These are phyloP conservation scores for Volucella bombylans DNA, from an alignment of 2,888 invertebrate genomes.

Conservation along the genomic window DNA sequence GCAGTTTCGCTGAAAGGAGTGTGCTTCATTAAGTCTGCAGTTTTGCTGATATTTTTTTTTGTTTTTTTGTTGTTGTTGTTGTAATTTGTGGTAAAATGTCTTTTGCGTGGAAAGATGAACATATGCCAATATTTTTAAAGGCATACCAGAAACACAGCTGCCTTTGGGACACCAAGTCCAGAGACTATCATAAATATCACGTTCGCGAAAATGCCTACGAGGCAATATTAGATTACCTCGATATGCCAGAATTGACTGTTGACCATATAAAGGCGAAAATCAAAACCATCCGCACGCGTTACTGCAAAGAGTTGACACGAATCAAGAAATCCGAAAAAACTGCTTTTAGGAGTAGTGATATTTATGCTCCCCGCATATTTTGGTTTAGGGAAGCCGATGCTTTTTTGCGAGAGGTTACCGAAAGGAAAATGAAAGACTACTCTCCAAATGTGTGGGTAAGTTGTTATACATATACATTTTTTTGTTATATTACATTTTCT, in stretches of 20 bases:
- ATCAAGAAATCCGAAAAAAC: constrained; percentile 10
- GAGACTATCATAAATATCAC: constrained; percentile 16
- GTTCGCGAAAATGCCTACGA: constrained; percentile 32
- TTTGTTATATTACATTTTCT: too few species aligned
- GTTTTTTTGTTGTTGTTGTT: neutral
- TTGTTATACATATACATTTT: too few species aligned
- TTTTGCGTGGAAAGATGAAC: constrained; percentile 38
- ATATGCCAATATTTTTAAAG: constrained; percentile 38
- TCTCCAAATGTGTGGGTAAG: too few species aligned
- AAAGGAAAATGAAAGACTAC: neutral
- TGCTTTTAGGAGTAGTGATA: neutral
- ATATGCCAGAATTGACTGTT: constrained; percentile 28
- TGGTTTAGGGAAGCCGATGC: constrained; percentile 49
- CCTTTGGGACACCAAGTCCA: constrained; percentile 31
- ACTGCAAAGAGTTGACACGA: constrained; percentile 24
- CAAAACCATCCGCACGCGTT: constrained; percentile 56
- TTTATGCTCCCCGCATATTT: constrained; percentile 45
- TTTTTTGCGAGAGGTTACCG: constrained; percentile 29
- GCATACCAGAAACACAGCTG: constrained; percentile 24
- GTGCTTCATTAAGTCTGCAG: too few species aligned
- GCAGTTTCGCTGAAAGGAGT: too few species aligned
- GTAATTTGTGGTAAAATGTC: constrained; percentile 9
- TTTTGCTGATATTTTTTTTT: neutral
- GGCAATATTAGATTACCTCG: constrained; percentile 13
- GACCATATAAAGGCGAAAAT: constrained; percentile 52